These are phyloP conservation scores for Isichthys henryi DNA, from an alignment of 2,113 vertebrate species.

Conservation along the genomic window DNA sequence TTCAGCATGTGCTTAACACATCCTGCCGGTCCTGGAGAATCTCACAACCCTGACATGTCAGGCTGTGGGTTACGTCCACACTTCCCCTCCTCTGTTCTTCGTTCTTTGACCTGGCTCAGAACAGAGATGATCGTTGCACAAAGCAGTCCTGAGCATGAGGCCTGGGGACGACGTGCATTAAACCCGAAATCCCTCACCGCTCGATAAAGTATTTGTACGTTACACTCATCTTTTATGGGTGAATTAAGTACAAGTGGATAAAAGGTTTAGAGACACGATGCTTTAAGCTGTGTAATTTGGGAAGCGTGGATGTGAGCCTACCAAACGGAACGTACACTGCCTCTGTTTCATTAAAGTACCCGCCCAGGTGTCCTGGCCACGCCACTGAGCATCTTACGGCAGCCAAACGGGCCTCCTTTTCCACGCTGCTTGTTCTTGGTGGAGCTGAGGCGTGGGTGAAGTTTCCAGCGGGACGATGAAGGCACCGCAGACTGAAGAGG, in stretches of 20 bases:
- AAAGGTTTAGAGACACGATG: neutral
- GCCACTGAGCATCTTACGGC: neutral
- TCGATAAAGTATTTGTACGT: neutral
- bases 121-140: neutral
- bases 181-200: neutral
- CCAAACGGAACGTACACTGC: neutral
- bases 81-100: neutral
- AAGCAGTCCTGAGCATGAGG: neutral
- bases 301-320: neutral
- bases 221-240: neutral
- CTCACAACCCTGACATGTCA: neutral
- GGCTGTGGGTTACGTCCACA: neutral
- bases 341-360: slow-evolving; percentile 10
- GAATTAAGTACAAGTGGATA: neutral
- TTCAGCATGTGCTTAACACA: neutral
- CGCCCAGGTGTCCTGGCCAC: neutral
- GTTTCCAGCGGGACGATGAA: slow-evolving; percentile 39
- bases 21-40: neutral
- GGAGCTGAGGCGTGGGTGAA: slow-evolving; percentile 19
- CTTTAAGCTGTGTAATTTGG: neutral
- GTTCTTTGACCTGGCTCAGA: neutral
- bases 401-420: neutral
- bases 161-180: neutral
- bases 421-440: neutral
- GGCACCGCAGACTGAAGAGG: slow-evolving; percentile 38